Conservation (phyloP, 2,888 invertebrate species). For the Melikaiella ostensackeni region DNA sequence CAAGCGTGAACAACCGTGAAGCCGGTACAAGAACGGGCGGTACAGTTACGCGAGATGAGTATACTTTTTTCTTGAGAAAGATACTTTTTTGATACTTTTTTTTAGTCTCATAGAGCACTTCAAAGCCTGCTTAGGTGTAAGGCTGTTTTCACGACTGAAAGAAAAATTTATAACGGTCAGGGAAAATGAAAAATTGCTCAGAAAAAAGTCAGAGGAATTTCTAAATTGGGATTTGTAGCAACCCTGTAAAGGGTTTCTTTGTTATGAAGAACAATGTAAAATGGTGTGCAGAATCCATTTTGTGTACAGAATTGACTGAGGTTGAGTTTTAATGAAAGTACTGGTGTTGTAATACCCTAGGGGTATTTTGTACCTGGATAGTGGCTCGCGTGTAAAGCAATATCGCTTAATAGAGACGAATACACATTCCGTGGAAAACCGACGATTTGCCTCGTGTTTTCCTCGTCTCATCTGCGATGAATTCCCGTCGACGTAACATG, state of each 20-base stretch:
- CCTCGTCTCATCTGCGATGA: slow-evolving; percentile 41
- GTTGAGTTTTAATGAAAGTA: slow-evolving; percentile 18
- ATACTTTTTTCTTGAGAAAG: no score
- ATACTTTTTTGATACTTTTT: no score
- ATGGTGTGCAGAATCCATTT: not conserved
- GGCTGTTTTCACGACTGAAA: no score
- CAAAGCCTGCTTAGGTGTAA: no score
- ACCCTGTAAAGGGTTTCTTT: not conserved
- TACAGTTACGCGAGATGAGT: no score
- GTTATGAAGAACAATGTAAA: not conserved
- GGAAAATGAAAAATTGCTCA: no score
- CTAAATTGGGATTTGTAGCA: no score
- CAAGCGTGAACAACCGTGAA: no score
- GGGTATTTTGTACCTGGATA: not conserved
- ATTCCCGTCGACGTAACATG: slow-evolving; percentile 42
- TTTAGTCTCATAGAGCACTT: no score
- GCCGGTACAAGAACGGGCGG: no score
- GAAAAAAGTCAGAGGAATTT: no score
- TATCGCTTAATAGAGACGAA: slow-evolving; percentile 42
- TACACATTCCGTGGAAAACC: slow-evolving; percentile 39
- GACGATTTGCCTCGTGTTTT: slow-evolving; percentile 44
- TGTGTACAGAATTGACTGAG: not conserved
- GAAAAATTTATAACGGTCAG: no score
- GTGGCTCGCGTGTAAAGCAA: slow-evolving; percentile 26
- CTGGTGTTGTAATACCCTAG: not conserved